Evolutionary conservation across 2,797 vertebrate genomes (phyloP), one percentile per base, ranked within the genome.

Genomic region (Ptychobarbus kaznakovi): DNA sequence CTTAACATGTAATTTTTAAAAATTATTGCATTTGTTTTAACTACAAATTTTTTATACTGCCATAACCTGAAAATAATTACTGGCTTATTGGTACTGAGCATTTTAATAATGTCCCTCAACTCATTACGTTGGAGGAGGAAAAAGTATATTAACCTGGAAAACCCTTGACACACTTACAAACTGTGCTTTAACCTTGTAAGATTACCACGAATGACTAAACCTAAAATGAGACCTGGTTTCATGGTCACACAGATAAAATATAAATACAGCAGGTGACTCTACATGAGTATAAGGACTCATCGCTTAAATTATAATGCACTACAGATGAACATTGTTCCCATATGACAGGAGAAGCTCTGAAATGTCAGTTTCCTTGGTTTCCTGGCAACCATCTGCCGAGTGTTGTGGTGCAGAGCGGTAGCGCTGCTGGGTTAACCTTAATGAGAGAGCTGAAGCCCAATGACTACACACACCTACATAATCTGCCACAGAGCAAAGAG

Each of bases 361-460:
- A 90, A 87, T 90, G 86, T 87, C 86, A 87, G 82, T 89, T 86
- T 87, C 69, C 82, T 89, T 87, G 85, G 68, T 83, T 88, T 87
- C 88, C 85, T 83, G 81, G 90, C 84, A 91, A 88, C 90, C 87
- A 86, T 85, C 88, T 88, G 82, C 87, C 80, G 61, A 90, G 84
- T 73, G 75, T 79, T 70, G 84, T 81, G 72, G 81, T 81, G 42
- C 85, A 83, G 87, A 87, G 72, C 32, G 53, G 46, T 38, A 35
- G 80, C 84, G 87, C 78, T 32, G 49, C 78, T 68, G 70, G 81
- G 74, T 76, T 85, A 86, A 88, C 82, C 78, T 88, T 90, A 92
- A 90, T 91, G 85, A 88, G 86, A 12, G 65, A 69, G 80, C 49
- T 61, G 63, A 56, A 83, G 75, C 40, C 66, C 38, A 70, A 46